Percentiles rank a stretch among this genome's conserved stretches.
Evolutionary conservation across 2,888 invertebrate genomes (phyloP).

Genomic region (Tanypteryx hageni): DNA sequence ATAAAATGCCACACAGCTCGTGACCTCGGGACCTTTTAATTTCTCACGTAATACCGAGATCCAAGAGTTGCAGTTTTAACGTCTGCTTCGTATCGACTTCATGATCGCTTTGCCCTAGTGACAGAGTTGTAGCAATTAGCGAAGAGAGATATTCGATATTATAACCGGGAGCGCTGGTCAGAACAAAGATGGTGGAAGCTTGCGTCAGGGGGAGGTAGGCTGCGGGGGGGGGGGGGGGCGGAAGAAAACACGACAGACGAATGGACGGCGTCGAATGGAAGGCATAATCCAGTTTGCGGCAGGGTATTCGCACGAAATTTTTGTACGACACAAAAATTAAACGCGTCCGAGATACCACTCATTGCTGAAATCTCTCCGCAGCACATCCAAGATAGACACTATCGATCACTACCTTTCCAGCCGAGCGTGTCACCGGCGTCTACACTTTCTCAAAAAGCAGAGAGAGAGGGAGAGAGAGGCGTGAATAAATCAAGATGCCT

Average conservation of each 20-base stretch:
- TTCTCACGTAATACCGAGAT: not conserved
- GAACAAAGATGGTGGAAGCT: constrained; percentile 6
- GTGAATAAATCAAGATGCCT: constrained; percentile 56
- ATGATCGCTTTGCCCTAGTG: not conserved
- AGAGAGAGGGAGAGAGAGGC: constrained; percentile 65
- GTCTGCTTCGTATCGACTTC: not conserved
- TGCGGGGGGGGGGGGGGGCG: not conserved
- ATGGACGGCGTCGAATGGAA: not conserved
- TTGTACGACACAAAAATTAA: not conserved
- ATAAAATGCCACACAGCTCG: not conserved
- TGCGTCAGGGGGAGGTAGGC: not conserved
- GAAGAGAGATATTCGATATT: not conserved
- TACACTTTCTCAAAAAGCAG: constrained; percentile 66
- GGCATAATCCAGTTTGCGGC: not conserved
- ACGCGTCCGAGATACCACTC: not conserved
- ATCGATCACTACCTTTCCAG: constrained; percentile 57
- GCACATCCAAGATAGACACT: constrained; percentile 37
- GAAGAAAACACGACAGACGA: not conserved
- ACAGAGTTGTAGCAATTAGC: not conserved
- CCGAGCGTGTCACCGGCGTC: constrained; percentile 30
- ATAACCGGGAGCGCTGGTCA: not conserved
- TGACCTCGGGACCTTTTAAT: constrained; percentile 27
- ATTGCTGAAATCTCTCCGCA: constrained; percentile 24
- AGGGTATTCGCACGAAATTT: not conserved
- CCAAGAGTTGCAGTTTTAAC: not conserved